These are phyloP conservation scores for Drosophila acutilabella DNA, from an alignment of 2,888 invertebrate species.

Conservation along the genomic window DNA sequence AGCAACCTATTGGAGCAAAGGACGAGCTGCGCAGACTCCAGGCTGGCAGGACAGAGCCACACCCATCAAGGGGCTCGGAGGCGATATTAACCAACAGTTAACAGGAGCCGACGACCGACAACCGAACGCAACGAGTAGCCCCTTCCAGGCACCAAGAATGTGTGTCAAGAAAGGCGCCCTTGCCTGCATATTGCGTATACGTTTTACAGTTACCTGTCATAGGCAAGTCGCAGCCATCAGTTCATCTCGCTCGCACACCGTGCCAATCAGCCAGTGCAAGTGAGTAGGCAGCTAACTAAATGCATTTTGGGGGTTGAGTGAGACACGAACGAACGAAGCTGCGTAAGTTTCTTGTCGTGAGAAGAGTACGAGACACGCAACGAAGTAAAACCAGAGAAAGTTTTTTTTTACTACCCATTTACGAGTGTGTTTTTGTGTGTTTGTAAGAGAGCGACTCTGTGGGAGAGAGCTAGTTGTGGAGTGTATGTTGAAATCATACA, in stretches of 20 bases:
- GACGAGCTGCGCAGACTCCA: constrained; percentile 82
- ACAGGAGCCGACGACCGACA: constrained; percentile 38
- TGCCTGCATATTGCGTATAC: constrained; percentile 33
- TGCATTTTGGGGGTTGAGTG: constrained; percentile 66
- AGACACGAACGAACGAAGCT: constrained; percentile 42
- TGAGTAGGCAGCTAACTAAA: constrained; percentile 33
- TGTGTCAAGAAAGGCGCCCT: constrained; percentile 64
- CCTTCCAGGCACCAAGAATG: constrained; percentile 36
- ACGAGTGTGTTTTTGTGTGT: constrained; percentile 4
- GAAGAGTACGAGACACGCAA: constrained; percentile 35
- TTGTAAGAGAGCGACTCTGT: constrained; percentile 6
- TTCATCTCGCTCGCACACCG: constrained; percentile 39
- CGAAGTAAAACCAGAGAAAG: constrained; percentile 39
- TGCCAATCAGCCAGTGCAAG: constrained; percentile 31
- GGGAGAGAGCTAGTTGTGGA: constrained; percentile 61
- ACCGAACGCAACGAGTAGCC: constrained; percentile 27
- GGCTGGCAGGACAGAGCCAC: constrained; percentile 67
- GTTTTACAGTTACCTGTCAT: constrained; percentile 62
- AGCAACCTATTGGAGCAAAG: constrained; percentile 73
- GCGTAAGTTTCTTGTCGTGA: constrained; percentile 52
- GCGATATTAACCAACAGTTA: constrained; percentile 67
- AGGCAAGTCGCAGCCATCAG: constrained; percentile 39
- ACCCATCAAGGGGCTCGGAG: constrained; percentile 64
- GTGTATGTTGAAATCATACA: constrained; percentile 72
- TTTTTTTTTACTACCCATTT: constrained; percentile 10